phyloP scores from a whole-genome alignment of 2,888 invertebrate genomes.

The Drosophila tripunctata region DNA sequence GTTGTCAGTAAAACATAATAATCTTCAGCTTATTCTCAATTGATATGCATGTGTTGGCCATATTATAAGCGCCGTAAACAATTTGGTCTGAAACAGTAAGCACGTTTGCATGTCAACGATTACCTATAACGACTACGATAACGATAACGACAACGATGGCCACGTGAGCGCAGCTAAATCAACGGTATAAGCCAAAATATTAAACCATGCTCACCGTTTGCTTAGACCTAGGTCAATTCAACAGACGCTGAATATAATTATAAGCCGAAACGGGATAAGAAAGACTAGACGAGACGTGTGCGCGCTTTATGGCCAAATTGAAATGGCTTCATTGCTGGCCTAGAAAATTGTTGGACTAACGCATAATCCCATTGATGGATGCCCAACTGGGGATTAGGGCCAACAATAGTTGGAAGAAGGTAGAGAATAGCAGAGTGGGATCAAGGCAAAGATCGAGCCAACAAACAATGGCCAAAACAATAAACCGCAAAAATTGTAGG shows the following conservation, averaged over 20 bases:
- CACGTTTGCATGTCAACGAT: conserved; percentile 7
- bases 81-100: conserved; percentile 59
- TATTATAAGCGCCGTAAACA: conserved; percentile 53
- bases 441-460: conserved; percentile 12
- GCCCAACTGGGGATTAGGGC: conserved; percentile 32
- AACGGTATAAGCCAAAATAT: conserved; percentile 7
- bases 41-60: conserved; percentile 42
- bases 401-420: not conserved
- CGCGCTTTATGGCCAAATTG: conserved; percentile 18
- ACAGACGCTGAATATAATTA: conserved; percentile 9
- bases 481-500: conserved; percentile 12
- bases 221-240: conserved; percentile 14
- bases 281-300: conserved; percentile 35
- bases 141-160: conserved; percentile 35
- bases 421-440: not conserved
- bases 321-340: conserved; percentile 40
- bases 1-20: conserved; percentile 20
- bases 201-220: conserved; percentile 19
- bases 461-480: conserved; percentile 27
- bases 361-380: conserved; percentile 32
- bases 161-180: conserved; percentile 34
- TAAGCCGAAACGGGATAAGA: conserved; percentile 26
- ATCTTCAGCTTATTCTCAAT: conserved; percentile 16
- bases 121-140: conserved; percentile 46
- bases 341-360: conserved; percentile 15